A percentile compares a stretch with the other conserved stretches of the same genome.
Conservation (phyloP, 2,888 invertebrate species). For the Nemurella pictetii region DNA sequence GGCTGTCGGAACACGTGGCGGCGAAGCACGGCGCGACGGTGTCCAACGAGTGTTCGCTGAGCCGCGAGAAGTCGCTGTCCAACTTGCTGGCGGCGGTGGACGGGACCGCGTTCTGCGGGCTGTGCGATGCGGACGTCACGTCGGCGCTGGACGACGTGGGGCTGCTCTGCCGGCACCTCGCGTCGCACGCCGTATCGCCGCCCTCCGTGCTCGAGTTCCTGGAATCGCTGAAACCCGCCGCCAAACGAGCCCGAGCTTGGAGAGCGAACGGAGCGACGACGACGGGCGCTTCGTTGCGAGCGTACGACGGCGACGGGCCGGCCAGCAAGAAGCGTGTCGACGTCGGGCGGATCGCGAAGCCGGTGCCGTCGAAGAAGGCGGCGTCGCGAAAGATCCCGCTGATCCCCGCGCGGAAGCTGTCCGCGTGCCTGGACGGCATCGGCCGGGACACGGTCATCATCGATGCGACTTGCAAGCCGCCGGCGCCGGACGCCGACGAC, state of each 20-base stretch:
- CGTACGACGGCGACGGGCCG: neutral
- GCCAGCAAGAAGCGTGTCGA: neutral
- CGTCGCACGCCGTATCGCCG: conserved; percentile 39
- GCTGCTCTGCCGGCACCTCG: conserved; percentile 40
- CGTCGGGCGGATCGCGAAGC: neutral
- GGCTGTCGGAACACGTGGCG: conserved; percentile 36
- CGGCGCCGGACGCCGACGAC: neutral
- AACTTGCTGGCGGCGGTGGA: conserved; percentile 15
- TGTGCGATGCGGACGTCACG: conserved; percentile 39
- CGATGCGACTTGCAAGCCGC: neutral
- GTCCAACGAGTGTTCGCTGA: conserved; percentile 27
- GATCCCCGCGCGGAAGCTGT: neutral
- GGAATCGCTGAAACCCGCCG: conserved; percentile 23
- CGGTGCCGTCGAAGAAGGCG: neutral
- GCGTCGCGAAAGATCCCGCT: neutral
- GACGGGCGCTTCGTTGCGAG: neutral
- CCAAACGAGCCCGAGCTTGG: neutral
- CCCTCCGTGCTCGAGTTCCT: conserved; percentile 35
- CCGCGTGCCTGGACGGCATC: neutral
- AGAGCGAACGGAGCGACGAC: neutral
- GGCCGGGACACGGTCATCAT: neutral
- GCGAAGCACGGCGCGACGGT: conserved; percentile 33
- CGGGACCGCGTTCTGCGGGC: conserved; percentile 33
- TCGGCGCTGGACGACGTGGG: conserved; percentile 37
- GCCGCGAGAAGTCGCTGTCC: conserved; percentile 22